Percentiles rank a stretch among this genome's conserved stretches.
These are phyloP conservation scores for Epinephelus coioides DNA, from an alignment of 2,797 vertebrate species.

Conservation along the genomic window DNA sequence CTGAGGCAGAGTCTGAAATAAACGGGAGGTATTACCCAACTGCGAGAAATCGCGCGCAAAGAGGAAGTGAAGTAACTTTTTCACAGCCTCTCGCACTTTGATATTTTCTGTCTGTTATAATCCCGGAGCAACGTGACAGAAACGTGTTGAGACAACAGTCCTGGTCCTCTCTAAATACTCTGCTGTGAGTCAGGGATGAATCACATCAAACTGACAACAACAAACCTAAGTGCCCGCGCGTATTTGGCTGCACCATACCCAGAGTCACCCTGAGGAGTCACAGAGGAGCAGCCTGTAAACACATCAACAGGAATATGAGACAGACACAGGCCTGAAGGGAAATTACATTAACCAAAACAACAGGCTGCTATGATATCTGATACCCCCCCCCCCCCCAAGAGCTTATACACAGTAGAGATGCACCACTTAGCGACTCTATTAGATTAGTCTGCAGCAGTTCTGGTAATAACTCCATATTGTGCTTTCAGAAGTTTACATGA, in stretches of 20 bases:
- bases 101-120: neutral
- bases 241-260: neutral
- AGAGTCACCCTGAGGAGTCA: neutral
- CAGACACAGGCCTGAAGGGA: too few species aligned
- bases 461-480: too few species aligned
- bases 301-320: too few species aligned
- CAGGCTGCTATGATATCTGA: neutral
- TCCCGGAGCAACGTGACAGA: neutral
- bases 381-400: neutral
- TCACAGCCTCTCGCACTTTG: neutral
- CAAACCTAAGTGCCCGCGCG: neutral
- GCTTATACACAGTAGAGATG: neutral
- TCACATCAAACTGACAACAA: neutral
- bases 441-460: too few species aligned
- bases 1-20: slow-evolving; percentile 65
- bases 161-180: fast-evolving
- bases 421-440: neutral
- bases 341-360: too few species aligned
- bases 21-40: slow-evolving; percentile 70
- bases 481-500: too few species aligned
- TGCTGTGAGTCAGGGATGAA: neutral
- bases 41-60: slow-evolving; percentile 26
- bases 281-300: neutral
- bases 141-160: too few species aligned
- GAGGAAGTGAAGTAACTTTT: slow-evolving; percentile 68